These are phyloP conservation scores for Neosalanx taihuensis DNA, from an alignment of 2,797 vertebrate species.

Conservation along the genomic window DNA sequence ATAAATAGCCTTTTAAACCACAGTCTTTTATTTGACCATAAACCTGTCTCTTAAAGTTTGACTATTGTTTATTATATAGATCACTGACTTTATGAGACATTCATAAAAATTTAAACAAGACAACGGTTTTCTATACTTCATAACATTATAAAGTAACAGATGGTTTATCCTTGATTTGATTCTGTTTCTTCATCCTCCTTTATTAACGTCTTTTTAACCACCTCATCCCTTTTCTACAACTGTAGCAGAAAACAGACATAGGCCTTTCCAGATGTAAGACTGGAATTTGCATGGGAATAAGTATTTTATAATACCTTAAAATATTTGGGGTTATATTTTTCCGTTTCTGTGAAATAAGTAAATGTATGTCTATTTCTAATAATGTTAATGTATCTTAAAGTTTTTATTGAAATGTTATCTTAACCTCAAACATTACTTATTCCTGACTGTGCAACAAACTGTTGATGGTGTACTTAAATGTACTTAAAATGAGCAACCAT, in stretches of 20 bases:
- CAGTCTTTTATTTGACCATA: constrained; percentile 5
- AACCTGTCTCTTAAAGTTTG: constrained; percentile 10
- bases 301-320: neutral
- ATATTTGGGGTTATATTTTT: no score
- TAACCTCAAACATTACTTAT: constrained; percentile 18
- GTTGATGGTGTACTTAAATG: constrained; percentile 22
- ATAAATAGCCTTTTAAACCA: neutral
- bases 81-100: constrained; percentile 5
- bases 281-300: neutral
- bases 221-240: neutral
- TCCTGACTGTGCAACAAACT: constrained; percentile 21
- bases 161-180: neutral
- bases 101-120: neutral
- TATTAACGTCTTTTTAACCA: neutral
- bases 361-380: no score
- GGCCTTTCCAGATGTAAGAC: neutral
- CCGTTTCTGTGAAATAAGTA: no score
- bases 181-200: neutral
- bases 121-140: neutral
- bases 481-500: constrained; percentile 29
- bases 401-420: constrained; percentile 20
- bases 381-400: neutral
- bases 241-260: neutral
- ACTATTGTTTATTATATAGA: constrained; percentile 10
- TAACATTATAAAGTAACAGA: neutral